A percentile compares a stretch with the other conserved stretches of the same genome.
Evolutionary conservation across 2,113 vertebrate species (phyloP).

Genomic region (Odobenus rosmarus): DNA sequence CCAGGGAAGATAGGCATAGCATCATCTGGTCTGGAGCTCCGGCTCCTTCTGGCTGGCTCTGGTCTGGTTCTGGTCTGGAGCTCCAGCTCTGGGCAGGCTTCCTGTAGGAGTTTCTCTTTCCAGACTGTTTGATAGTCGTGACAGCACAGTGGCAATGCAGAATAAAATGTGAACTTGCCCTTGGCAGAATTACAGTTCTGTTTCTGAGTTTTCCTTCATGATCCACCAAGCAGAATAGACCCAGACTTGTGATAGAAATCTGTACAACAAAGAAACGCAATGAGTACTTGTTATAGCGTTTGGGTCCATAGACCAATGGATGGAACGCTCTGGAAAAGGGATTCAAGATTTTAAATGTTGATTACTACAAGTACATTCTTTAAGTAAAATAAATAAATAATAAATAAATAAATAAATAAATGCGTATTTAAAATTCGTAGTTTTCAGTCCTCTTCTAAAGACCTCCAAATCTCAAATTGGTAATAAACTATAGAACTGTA

Average conservation of each 20-base stretch:
- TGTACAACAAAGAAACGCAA: background rate
- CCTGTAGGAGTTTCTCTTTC: background rate
- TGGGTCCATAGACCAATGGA: background rate
- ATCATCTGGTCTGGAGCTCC: background rate
- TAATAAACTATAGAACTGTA: slow-evolving; percentile 52
- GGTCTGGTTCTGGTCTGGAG: background rate
- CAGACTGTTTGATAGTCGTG: background rate
- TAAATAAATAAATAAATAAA: background rate
- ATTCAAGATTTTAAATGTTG: background rate
- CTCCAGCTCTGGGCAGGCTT: background rate
- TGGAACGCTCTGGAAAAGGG: background rate
- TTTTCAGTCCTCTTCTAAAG: slow-evolving; percentile 28
- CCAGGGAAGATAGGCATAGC: background rate
- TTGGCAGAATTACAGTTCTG: background rate
- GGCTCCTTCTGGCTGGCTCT: background rate
- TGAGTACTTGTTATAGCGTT: background rate
- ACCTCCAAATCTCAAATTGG: slow-evolving; percentile 23
- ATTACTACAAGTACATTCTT: slow-evolving; percentile 5
- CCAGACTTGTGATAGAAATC: background rate
- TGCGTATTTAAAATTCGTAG: background rate
- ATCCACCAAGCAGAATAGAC: background rate
- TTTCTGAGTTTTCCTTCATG: background rate
- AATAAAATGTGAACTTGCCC: background rate
- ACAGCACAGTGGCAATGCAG: background rate
- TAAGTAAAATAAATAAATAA: background rate